Base-by-base conservation (phyloP, 1,140 invertebrate genomes). In the Thaumatotibia leucotreta region DNA sequence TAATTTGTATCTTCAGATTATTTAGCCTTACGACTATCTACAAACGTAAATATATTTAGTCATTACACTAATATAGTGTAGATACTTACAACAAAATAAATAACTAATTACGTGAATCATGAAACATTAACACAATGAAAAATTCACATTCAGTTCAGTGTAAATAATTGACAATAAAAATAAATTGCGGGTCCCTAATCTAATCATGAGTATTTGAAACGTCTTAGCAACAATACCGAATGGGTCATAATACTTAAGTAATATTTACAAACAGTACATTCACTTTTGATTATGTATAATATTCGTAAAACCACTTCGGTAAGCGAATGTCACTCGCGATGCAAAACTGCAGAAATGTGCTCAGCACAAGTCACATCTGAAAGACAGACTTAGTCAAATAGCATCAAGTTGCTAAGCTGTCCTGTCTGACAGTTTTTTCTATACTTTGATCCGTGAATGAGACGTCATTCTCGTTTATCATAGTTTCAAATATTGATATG, bases 401-500 rank as follows among this genome's bases (percentile, higher is more conserved):
- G 24, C 31, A 74, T 91, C 88, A 91, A 83, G 88, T 91, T 33
- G 83, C 86, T 74, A 91, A 79, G 64, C 76, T 84, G 54, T 88
- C 86, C 64, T 82, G 80, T 77, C 81, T 76, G 8, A 86, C 79
- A 58, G 84, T 84, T 80, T 85, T 87, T 52, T 87, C 83, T 74
- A 86, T 67, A 71, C 74, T 86, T 63, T 80, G 65, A 39, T 86
- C 80, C 20, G 82, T 86, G 74, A 64, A 86, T 84, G 27, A 88
- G 77, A 63, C 84, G 1, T 82, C 86, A 65, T 88, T 91, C 63
- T 86, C 86, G 61, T 92, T 89, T 62, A 91, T 79, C 68, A 95
- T 89, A 14, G 93, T 92, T 69, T 93, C 92, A 77, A 97, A 96
- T 69, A 98, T 96, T 65, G 96, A 94, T 68, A 99, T 98, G 54